Percentiles rank a stretch among this genome's conserved stretches.
Evolutionary conservation across 2,113 vertebrate species (phyloP).

Genomic region (Bothrops jararaca): DNA sequence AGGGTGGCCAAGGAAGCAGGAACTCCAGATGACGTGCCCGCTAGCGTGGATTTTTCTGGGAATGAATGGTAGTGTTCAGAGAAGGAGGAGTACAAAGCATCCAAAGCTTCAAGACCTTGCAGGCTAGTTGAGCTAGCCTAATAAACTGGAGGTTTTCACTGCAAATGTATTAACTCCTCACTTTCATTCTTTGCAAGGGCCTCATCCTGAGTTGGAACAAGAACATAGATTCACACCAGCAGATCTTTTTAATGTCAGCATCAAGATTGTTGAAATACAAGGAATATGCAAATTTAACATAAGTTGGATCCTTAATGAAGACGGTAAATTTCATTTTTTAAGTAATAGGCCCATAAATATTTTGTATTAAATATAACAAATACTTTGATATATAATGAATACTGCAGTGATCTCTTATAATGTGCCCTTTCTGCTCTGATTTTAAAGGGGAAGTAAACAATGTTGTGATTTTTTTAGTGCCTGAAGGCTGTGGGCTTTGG

Average conservation of each 20-base stretch:
- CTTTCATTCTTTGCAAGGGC: slow-evolving; percentile 35
- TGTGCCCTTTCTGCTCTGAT: not conserved
- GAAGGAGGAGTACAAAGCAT: not conserved
- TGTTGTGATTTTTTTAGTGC: not conserved
- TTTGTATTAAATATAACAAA: not conserved
- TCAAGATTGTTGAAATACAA: slow-evolving; percentile 17
- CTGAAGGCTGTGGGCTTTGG: not conserved
- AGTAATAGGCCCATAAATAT: not conserved
- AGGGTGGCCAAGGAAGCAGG: not conserved
- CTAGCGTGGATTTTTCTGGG: not conserved
- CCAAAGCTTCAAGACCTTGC: not conserved
- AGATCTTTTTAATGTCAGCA: slow-evolving; percentile 43
- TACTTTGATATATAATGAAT: not conserved
- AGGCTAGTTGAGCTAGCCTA: not conserved
- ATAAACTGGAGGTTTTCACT: not conserved
- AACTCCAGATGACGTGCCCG: not conserved
- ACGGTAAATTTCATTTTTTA: slow-evolving; percentile 62
- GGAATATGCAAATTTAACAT: slow-evolving; percentile 61
- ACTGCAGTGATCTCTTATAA: not conserved
- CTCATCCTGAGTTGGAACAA: slow-evolving; percentile 46
- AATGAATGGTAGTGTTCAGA: not conserved
- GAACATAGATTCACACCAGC: slow-evolving; percentile 56
- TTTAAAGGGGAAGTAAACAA: not conserved
- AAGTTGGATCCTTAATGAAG: slow-evolving; percentile 74
- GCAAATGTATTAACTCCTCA: not conserved